Percentiles rank a stretch among this genome's conserved stretches.
These are phyloP conservation scores for Metacarcinus magister DNA, from an alignment of 2,888 invertebrate genomes.

Conservation along the genomic window DNA sequence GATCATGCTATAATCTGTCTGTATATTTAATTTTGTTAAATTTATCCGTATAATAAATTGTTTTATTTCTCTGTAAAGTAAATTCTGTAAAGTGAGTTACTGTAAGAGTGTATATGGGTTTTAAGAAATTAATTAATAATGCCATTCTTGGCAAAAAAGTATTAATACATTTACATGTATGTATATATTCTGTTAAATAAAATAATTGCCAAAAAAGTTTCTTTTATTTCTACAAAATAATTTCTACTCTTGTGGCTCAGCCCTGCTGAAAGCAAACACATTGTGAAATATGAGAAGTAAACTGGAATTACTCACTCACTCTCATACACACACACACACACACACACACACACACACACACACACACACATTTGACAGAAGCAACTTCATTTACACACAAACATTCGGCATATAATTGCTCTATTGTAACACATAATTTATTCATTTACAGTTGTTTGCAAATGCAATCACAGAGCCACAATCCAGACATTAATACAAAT, in stretches of 20 bases:
- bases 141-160: background rate
- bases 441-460: background rate
- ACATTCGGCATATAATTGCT: background rate
- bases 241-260: background rate
- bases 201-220: slow-evolving; percentile 29
- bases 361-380: no score
- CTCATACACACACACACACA: background rate
- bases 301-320: background rate
- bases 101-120: background rate
- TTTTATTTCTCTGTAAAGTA: background rate
- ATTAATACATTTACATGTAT: background rate
- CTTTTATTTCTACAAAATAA: background rate
- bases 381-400: background rate
- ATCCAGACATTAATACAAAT: background rate
- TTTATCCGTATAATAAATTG: no score
- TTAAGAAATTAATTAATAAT: background rate
- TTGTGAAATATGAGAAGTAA: background rate
- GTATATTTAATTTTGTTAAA: background rate
- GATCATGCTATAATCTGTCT: background rate
- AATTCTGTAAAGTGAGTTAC: background rate
- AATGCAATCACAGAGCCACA: background rate
- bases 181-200: background rate
- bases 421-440: background rate
- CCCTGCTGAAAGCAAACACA: background rate
- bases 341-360: background rate